A percentile compares a stretch with the other conserved stretches of the same genome.
These are phyloP conservation scores for Pyralis farinalis DNA, from an alignment of 2,888 invertebrate genomes.

Conservation along the genomic window DNA sequence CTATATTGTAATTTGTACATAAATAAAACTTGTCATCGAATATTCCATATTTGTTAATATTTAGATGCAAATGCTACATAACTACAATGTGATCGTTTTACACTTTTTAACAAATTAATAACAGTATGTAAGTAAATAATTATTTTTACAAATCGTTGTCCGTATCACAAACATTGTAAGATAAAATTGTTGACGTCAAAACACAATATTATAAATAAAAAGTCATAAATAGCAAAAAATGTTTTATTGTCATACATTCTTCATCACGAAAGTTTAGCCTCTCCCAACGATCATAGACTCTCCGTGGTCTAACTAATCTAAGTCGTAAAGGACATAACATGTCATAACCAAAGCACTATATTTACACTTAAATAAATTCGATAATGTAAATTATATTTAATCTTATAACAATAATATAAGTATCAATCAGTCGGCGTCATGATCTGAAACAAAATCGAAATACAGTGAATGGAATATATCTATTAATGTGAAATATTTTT, in stretches of 20 bases:
- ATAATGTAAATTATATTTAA: no score
- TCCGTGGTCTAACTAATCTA: no score
- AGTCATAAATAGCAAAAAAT: slow-evolving; percentile 50
- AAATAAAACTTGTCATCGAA: slow-evolving; percentile 7
- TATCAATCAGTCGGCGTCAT: slow-evolving; percentile 36
- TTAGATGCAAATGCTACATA: slow-evolving; percentile 8
- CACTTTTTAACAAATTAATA: background rate
- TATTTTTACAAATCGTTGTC: slow-evolving; percentile 9
- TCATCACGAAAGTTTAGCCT: no score
- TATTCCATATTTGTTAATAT: slow-evolving; percentile 10
- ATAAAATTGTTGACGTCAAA: slow-evolving; percentile 59
- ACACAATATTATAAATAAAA: slow-evolving; percentile 63
- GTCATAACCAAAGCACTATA: no score
- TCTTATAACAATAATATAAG: no score
- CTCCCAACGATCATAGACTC: no score
- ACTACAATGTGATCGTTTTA: slow-evolving; percentile 3
- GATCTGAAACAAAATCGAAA: slow-evolving; percentile 52
- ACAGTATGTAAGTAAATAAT: background rate
- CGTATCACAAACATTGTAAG: slow-evolving; percentile 29
- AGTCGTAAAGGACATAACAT: no score
- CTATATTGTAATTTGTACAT: slow-evolving; percentile 11
- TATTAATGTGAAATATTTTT: no score
- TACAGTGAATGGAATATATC: no score
- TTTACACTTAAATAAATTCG: no score
- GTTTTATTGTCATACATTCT: slow-evolving; percentile 49